Percentiles rank a stretch among this genome's conserved stretches.
Evolutionary conservation across 1,140 invertebrate genomes (phyloP).

Genomic region (Diachasmimorpha longicaudata): DNA sequence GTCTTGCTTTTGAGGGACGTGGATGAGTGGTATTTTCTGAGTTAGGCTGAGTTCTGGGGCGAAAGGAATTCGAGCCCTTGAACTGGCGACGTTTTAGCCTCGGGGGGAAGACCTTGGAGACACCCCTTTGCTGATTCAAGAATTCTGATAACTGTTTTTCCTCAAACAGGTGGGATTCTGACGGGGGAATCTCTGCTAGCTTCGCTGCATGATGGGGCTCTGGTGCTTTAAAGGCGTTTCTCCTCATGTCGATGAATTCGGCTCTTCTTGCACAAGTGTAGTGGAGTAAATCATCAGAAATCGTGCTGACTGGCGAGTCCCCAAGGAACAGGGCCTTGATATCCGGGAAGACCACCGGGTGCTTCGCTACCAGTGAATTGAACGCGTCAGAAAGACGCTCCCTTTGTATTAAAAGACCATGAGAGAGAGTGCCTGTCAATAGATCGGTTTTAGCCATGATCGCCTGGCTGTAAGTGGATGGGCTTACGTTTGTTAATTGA

Average conservation of each 20-base stretch:
- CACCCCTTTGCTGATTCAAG: constrained; percentile 12
- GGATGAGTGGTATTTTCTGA: not conserved
- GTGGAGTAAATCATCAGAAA: constrained; percentile 21
- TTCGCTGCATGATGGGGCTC: not conserved
- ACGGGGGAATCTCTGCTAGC: constrained; percentile 25
- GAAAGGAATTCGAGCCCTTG: not conserved
- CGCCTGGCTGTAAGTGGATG: not conserved
- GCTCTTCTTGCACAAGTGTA: constrained; percentile 25
- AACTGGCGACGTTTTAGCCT: not conserved
- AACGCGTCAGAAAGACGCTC: not conserved
- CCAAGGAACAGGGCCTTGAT: constrained; percentile 17
- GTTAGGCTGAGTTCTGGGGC: not conserved
- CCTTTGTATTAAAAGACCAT: constrained; percentile 13
- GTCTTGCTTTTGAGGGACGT: not conserved
- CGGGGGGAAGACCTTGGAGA: constrained; percentile 15
- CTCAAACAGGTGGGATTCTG: constrained; percentile 11
- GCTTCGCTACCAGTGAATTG: not conserved
- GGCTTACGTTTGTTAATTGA: not conserved
- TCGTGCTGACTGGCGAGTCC: constrained; percentile 13
- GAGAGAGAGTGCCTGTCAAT: constrained; percentile 11
- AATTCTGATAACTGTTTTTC: constrained; percentile 15
- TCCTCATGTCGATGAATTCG: constrained; percentile 19
- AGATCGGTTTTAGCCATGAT: not conserved
- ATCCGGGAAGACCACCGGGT: constrained; percentile 5
- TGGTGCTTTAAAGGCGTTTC: constrained; percentile 1